Evolutionary conservation across 2,888 invertebrate species (phyloP), one percentile per base, ranked within the genome.

Genomic region (Aleiodes leptofemur): DNA sequence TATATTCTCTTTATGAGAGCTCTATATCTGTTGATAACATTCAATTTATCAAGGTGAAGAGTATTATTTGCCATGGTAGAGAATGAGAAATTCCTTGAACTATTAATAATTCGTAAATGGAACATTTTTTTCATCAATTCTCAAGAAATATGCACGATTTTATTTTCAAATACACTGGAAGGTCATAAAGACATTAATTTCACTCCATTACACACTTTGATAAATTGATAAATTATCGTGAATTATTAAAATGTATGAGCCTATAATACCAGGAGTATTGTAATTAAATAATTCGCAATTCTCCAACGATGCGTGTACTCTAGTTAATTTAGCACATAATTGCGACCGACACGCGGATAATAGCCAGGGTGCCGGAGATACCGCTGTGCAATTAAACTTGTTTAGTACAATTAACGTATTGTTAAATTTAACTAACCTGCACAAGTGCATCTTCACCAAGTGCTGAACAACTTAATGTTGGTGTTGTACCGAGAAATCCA

Each of bases 401-500:
- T 38, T 48, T 14, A 51, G 13, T 38, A 14, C n/a, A 70, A 31
- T 48, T 64, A 55, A 72, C 51, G 59, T 51, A 13, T 34, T 68
- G 59, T 55, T 7, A 16, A 56, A 53, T 9, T 51, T 43, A 31
- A 73, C 73, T 75, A 83, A 95, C 98, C 93, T 99, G 99, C 0
- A 99, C 98, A 31, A 99, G 91, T 0, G 99, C 98, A 90, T 99
- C 99, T 86, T 97, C 98, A 73, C 99, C 99, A 38, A 99, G 93
- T 50, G 98, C 97, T 9, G 98, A 97, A 90, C 99, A 99, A 79
- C 97, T 96, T n/a, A 99, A 91, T 0, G 99, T 99, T 0, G 99
- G 98, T 0, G 99, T 99, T 0, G 99, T 99, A 77, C 99, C 99
- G 85, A 99, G 92, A 90, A 99, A 99, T 59, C 99, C 99, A 78